Evolutionary conservation across 2,113 vertebrate species (phyloP).

Genomic region (Deroptyus accipitrinus): DNA sequence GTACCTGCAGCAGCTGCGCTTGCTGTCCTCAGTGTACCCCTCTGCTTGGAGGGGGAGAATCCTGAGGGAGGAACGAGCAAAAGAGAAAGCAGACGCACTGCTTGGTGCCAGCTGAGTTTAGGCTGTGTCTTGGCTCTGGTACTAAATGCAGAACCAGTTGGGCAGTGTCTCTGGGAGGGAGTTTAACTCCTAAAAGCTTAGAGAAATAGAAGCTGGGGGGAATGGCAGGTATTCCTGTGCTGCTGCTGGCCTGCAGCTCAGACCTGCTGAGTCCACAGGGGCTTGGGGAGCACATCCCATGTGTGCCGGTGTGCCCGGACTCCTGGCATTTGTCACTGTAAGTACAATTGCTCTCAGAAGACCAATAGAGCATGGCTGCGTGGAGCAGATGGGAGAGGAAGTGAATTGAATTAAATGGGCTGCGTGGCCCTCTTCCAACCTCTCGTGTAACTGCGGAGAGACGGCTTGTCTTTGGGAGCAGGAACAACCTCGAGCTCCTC

Average conservation of each 20-base stretch:
- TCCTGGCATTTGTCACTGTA: background rate
- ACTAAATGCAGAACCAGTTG: background rate
- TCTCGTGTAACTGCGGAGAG: background rate
- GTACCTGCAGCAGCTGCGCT: rapidly evolving
- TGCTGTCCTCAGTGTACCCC: background rate
- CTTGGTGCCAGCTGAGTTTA: background rate
- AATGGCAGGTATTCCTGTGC: background rate
- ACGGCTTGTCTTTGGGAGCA: background rate
- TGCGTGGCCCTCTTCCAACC: background rate
- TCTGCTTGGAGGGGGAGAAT: background rate
- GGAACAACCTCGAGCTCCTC: background rate
- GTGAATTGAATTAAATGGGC: slow-evolving; percentile 39
- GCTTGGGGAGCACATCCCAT: background rate
- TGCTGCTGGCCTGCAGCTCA: background rate
- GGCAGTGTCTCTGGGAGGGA: background rate
- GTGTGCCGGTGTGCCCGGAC: background rate
- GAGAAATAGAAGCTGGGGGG: background rate
- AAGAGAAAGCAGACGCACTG: background rate
- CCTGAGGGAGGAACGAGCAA: background rate
- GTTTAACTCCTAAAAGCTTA: background rate
- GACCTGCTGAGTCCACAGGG: background rate
- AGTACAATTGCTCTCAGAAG: slow-evolving; percentile 43
- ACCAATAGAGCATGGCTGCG: background rate
- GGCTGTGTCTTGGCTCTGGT: background rate
- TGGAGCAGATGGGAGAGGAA: slow-evolving; percentile 2